Evolutionary conservation across 2,113 vertebrate species (phyloP), one percentile per base, ranked within the genome.

Genomic region (Chionodraco myersi): DNA sequence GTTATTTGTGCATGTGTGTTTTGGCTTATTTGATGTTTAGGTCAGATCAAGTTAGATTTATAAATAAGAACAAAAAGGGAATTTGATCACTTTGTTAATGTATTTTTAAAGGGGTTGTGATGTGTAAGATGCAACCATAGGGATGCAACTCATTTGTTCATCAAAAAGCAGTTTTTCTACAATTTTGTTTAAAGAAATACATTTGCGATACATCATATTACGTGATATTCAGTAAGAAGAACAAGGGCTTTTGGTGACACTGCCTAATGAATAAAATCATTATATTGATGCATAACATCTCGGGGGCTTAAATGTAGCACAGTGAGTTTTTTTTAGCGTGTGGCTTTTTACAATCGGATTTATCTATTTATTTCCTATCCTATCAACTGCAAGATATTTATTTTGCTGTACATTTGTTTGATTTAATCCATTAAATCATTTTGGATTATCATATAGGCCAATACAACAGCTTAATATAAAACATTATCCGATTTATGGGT

Each of bases 401-500:
- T 49, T 23, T 63, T 10, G 15, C 62, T 49, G 45, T 64, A 34
- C 26, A 70, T 23, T 60, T 26, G 18, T 68, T 30, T 57, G 57
- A 68, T 5, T 41, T 41, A 41, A 41, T 41, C 36, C 36, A 41
- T 41, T 41, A 41, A 8, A 41, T 41, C 36, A 41, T 41, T 41
- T 41, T 1, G 57, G 76, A 71, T 78, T 60, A 44, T 1, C 13
- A 10, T 69, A 51, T 23, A 56, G 41, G 41, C 63, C 53, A 57
- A 41, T 41, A 41, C 56, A 74, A 65, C 57, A 60, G 52, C 63
- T 77, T 63, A 13, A 34, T 13, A 53, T 30, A 45, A 3, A 58
- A 68, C 8, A 58, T 54, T 10, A 76, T 86, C 47, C 69, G 74
- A 52, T 63, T 69, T 57, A 61, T 45, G 2, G 8, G 48, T 48